phyloP scores from a whole-genome alignment of 2,797 vertebrate species.

The Intellagama lesueurii region DNA sequence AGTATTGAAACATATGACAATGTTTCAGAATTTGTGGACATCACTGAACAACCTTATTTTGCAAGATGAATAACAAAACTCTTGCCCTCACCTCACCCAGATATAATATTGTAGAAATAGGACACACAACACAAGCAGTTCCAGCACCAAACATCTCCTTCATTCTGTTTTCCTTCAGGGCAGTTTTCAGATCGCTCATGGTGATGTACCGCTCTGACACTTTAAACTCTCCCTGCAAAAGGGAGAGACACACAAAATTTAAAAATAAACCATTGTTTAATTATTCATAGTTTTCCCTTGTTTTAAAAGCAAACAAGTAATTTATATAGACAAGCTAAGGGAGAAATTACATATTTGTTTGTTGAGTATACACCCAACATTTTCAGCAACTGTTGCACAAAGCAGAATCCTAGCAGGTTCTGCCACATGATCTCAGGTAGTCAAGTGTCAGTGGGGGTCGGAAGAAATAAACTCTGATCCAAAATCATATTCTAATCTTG shows the following conservation, averaged over 20 bases:
- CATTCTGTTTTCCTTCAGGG: conserved; percentile 83
- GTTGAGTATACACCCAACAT: not conserved
- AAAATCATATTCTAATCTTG: too few relatives aligned
- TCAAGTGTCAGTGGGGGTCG: too few relatives aligned
- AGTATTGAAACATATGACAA: too few relatives aligned
- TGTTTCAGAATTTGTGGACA: too few relatives aligned
- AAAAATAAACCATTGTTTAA: not conserved
- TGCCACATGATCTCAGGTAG: too few relatives aligned
- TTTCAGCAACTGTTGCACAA: not conserved
- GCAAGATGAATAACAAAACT: accelerated
- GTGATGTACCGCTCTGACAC: conserved; percentile 88
- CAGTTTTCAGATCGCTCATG: conserved; percentile 84
- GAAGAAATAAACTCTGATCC: too few relatives aligned
- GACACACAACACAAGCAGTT: conserved; percentile 89
- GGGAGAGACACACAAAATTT: not conserved
- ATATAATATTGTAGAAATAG: conserved; percentile 84
- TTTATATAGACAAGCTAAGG: not conserved
- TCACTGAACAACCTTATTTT: too few relatives aligned
- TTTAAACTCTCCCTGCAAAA: conserved; percentile 85
- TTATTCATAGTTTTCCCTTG: not conserved
- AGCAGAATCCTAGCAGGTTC: too few relatives aligned
- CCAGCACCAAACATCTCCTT: conserved; percentile 93
- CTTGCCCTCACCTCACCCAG: conserved; percentile 82
- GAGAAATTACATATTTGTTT: not conserved
- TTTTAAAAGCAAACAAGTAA: not conserved